These are phyloP conservation scores for Orthonyx spaldingii DNA, from an alignment of 2,113 vertebrate species.

Conservation along the genomic window DNA sequence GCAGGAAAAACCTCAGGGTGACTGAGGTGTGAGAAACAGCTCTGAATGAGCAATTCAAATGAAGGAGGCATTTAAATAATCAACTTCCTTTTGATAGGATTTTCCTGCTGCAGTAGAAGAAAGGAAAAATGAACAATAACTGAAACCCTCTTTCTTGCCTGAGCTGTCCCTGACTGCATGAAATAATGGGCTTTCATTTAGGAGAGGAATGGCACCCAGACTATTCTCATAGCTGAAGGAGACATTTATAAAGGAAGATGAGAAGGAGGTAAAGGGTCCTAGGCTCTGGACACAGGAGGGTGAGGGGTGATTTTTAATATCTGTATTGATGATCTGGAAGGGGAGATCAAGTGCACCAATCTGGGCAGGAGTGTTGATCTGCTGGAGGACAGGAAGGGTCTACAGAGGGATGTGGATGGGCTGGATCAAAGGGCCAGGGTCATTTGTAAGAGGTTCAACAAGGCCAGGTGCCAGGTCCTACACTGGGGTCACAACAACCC, in stretches of 20 bases:
- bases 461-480: background rate
- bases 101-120: background rate
- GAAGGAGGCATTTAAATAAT: conserved; percentile 44
- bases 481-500: background rate
- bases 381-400: background rate
- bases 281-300: background rate
- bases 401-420: background rate
- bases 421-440: accelerated
- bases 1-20: background rate
- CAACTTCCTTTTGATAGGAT: conserved; percentile 5
- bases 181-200: background rate
- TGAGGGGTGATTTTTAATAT: background rate
- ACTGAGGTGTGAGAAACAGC: background rate
- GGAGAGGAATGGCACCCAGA: background rate
- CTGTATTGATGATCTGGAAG: background rate
- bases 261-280: background rate
- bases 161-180: background rate
- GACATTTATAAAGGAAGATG: background rate
- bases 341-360: background rate
- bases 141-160: background rate
- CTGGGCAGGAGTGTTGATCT: background rate
- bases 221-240: background rate
- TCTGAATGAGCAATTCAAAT: conserved; percentile 7
- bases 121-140: conserved; percentile 12
- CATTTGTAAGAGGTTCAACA: accelerated